Conservation (phyloP, 2,797 vertebrate genomes). For the Sebastes wilsoni region DNA sequence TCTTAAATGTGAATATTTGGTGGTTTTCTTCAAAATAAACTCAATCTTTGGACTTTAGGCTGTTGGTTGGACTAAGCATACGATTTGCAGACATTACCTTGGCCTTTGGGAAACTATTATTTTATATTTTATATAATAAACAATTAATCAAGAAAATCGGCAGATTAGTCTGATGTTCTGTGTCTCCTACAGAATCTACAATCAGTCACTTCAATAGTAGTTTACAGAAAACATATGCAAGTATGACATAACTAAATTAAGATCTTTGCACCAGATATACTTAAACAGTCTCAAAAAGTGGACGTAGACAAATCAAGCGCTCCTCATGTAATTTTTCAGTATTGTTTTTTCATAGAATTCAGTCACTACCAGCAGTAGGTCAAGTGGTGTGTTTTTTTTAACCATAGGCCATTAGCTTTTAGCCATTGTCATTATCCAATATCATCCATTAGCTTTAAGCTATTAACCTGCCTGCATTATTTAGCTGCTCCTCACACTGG, state of each 20-base stretch:
- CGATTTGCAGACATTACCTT: neutral
- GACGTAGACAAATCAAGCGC: neutral
- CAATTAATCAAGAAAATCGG: neutral
- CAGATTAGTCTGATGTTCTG: neutral
- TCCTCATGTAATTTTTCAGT: neutral
- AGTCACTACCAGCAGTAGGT: constrained; percentile 1
- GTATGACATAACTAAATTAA: neutral
- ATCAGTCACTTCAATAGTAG: neutral
- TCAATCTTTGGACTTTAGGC: neutral
- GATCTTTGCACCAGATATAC: neutral
- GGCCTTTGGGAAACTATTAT: neutral
- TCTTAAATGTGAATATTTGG: neutral
- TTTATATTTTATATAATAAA: neutral
- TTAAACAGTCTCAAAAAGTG: neutral
- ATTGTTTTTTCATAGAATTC: neutral
- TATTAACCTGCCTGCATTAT: constrained; percentile 71
- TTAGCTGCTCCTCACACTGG: constrained; percentile 48
- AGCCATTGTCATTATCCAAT: constrained; percentile 28
- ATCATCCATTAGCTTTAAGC: constrained; percentile 54
- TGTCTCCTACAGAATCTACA: neutral
- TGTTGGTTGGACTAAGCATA: neutral
- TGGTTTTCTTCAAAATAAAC: neutral
- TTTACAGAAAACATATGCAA: neutral
- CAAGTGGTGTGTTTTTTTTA: constrained; percentile 34
- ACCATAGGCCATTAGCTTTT: constrained; percentile 51